Conservation (phyloP, 2,113 vertebrate genomes). For the Sinocyclocheilus grahami region DNA sequence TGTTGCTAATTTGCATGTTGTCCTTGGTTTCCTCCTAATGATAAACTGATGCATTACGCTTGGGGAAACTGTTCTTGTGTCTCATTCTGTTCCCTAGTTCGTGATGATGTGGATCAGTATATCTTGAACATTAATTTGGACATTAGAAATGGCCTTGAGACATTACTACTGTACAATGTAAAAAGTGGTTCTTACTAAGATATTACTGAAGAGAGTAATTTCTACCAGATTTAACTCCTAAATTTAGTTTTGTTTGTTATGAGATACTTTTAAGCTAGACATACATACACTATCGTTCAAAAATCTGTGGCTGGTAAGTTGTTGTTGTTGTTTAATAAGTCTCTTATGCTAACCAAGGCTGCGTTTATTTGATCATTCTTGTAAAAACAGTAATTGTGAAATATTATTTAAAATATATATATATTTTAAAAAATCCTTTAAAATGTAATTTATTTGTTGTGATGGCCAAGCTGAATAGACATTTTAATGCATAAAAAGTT, state of each 20-base stretch:
- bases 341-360: too few relatives aligned
- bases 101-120: neutral
- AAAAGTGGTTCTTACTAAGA: neutral
- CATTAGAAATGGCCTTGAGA: neutral
- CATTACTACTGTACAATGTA: neutral
- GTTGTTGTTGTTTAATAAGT: too few relatives aligned
- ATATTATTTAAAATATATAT: too few relatives aligned
- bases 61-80: neutral
- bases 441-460: too few relatives aligned
- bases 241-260: neutral
- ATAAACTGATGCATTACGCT: constrained; percentile 10
- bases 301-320: too few relatives aligned
- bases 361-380: too few relatives aligned
- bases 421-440: too few relatives aligned
- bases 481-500: neutral
- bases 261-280: too few relatives aligned
- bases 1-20: constrained; percentile 37
- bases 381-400: too few relatives aligned
- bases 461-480: too few relatives aligned
- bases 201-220: neutral
- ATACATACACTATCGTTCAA: too few relatives aligned
- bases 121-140: neutral
- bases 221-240: neutral
- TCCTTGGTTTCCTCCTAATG: constrained; percentile 17
- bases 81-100: neutral